These are phyloP conservation scores for Neria commutata DNA, from an alignment of 2,888 invertebrate genomes.

Conservation along the genomic window DNA sequence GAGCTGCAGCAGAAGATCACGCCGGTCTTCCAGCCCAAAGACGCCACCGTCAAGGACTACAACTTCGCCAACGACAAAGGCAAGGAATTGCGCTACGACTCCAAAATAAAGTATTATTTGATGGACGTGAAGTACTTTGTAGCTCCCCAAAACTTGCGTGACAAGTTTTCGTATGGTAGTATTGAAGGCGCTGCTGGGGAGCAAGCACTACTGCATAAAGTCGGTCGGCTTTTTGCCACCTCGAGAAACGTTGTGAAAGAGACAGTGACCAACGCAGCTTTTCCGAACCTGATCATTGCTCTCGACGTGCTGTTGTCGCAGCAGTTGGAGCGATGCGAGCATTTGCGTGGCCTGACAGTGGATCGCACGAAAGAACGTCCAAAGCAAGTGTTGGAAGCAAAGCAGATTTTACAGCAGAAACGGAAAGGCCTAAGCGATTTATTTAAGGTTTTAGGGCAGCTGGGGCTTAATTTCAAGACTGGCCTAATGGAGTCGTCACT, in stretches of 20 bases:
- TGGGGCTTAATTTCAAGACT: conserved; percentile 81
- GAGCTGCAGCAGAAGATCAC: conserved; percentile 59
- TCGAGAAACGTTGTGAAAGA: conserved; percentile 71
- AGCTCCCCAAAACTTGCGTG: conserved; percentile 43
- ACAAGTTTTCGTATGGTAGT: conserved; percentile 33
- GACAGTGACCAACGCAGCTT: conserved; percentile 66
- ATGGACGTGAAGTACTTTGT: conserved; percentile 59
- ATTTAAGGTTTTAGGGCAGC: conserved; percentile 76
- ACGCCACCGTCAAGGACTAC: conserved; percentile 53
- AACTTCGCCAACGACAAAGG: conserved; percentile 51
- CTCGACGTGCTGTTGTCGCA: conserved; percentile 72
- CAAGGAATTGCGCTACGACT: conserved; percentile 56
- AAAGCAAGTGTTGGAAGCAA: conserved; percentile 80
- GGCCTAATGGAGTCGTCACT: conserved; percentile 72
- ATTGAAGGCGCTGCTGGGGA: not conserved
- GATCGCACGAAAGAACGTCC: conserved; percentile 64
- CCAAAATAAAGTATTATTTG: conserved; percentile 45
- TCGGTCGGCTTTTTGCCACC: conserved; percentile 66
- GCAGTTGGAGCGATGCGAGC: conserved; percentile 72
- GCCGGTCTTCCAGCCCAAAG: conserved; percentile 59
- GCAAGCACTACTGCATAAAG: conserved; percentile 42
- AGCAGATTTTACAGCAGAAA: conserved; percentile 83
- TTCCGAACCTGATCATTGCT: conserved; percentile 68
- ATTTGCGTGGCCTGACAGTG: conserved; percentile 65
- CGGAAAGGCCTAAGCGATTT: conserved; percentile 84